A percentile compares a stretch with the other conserved stretches of the same genome.
Conservation (phyloP, 2,797 vertebrate species). For the Acanthornis magna region DNA sequence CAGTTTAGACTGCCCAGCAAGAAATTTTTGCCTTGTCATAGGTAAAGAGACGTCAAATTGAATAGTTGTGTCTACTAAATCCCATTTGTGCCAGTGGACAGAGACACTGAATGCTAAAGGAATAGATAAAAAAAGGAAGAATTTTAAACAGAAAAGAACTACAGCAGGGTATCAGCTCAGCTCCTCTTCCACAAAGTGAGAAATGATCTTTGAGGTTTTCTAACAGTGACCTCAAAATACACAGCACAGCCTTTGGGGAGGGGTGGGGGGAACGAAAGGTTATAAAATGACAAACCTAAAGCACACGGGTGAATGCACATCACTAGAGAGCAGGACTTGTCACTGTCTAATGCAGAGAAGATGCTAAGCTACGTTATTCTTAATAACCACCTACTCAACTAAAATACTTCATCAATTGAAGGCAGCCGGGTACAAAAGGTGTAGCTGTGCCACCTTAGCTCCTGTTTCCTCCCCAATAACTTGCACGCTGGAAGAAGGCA, state of each 20-base stretch:
- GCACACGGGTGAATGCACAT: not conserved
- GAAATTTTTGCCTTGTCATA: constrained; percentile 39
- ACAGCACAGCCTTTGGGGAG: not conserved
- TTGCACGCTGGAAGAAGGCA: not conserved
- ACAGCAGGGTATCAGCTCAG: not conserved
- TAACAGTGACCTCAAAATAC: not conserved
- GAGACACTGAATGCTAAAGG: not conserved
- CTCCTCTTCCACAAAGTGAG: not conserved
- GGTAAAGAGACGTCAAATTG: not conserved
- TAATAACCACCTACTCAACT: not conserved
- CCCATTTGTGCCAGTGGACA: not conserved
- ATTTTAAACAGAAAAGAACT: not conserved
- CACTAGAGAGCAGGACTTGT: not conserved
- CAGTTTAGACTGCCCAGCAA: accelerated
- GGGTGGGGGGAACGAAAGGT: too few relatives aligned
- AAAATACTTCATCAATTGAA: not conserved
- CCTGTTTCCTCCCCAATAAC: not conserved
- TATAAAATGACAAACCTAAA: not conserved
- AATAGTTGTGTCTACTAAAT: not conserved
- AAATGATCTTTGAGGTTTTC: not conserved
- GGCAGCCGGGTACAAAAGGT: not conserved
- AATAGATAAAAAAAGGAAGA: accelerated
- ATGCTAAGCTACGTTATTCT: not conserved
- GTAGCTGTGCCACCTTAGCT: not conserved
- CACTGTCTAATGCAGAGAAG: not conserved